phyloP scores from a whole-genome alignment of 92 coral and sea anemone genomes.

The Heliopora coerulea region DNA sequence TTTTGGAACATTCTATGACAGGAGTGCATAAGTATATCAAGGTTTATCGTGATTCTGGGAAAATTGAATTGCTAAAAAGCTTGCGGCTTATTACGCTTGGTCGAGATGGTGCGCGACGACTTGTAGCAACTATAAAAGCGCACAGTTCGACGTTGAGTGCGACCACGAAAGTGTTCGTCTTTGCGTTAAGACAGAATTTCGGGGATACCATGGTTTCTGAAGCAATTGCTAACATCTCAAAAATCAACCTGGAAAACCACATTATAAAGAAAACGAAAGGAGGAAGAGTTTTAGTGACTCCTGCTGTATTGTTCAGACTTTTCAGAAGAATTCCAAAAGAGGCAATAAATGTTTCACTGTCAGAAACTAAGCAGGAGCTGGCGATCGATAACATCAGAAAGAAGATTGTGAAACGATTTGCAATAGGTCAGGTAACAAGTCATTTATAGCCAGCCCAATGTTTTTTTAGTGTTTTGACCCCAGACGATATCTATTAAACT shows the following conservation, averaged over 20 bases:
- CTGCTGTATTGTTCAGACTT: slow-evolving; percentile 7
- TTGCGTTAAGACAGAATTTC: slow-evolving; percentile 8
- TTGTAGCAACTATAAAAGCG: not conserved
- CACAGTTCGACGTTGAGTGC: not conserved
- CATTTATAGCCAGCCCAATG: too few species aligned
- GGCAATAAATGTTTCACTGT: not conserved
- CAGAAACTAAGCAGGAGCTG: slow-evolving; percentile 11
- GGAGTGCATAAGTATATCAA: not conserved
- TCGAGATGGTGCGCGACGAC: slow-evolving; percentile 7
- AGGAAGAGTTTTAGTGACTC: not conserved
- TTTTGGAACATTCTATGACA: not conserved
- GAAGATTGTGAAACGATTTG: not conserved
- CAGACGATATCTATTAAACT: too few species aligned
- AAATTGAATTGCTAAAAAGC: not conserved
- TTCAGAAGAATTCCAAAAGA: slow-evolving; percentile 7
- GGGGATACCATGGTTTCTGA: slow-evolving; percentile 17
- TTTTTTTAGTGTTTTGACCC: too few species aligned
- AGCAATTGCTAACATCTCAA: slow-evolving; percentile 1
- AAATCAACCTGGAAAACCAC: slow-evolving; percentile 1
- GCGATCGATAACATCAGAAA: not conserved
- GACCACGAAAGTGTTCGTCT: not conserved
- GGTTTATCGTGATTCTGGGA: not conserved
- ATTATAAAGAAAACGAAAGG: not conserved
- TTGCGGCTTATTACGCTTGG: not conserved
- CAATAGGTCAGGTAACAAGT: slow-evolving; percentile 23